phyloP scores from a whole-genome alignment of 2,888 invertebrate species.

The Polymixis lichenea region DNA sequence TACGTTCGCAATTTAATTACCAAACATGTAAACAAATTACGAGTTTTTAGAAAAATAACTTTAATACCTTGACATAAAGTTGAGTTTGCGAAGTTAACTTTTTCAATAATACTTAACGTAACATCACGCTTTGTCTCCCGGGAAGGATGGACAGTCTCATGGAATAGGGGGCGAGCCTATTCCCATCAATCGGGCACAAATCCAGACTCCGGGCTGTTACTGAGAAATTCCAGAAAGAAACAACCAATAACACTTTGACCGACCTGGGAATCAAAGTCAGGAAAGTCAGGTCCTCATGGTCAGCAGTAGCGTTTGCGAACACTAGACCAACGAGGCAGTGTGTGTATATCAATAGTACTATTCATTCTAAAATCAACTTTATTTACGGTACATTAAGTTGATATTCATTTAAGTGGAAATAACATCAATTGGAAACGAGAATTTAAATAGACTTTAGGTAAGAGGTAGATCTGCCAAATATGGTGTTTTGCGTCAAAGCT shows the following conservation, averaged over 20 bases:
- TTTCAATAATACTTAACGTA: neutral
- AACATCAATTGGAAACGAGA: neutral
- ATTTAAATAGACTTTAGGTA: neutral
- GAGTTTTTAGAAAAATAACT: neutral
- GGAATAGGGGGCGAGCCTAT: no score
- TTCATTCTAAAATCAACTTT: neutral
- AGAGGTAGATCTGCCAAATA: conserved; percentile 29
- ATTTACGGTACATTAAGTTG: neutral
- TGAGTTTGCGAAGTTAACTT: neutral
- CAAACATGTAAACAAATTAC: neutral
- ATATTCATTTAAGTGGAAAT: neutral
- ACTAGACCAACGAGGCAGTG: no score
- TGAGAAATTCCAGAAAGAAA: no score
- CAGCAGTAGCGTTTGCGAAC: no score
- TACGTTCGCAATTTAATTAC: neutral
- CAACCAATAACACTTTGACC: no score
- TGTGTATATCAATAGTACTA: neutral
- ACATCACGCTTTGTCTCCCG: no score
- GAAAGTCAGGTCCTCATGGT: no score
- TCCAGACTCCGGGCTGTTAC: no score
- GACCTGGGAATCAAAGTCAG: no score
- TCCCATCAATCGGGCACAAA: no score
- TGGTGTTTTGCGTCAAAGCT: conserved; percentile 28
- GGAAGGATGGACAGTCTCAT: no score
- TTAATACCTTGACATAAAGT: neutral